phyloP scores from a whole-genome alignment of 2,113 vertebrate species.

The Tiliqua scincoides region DNA sequence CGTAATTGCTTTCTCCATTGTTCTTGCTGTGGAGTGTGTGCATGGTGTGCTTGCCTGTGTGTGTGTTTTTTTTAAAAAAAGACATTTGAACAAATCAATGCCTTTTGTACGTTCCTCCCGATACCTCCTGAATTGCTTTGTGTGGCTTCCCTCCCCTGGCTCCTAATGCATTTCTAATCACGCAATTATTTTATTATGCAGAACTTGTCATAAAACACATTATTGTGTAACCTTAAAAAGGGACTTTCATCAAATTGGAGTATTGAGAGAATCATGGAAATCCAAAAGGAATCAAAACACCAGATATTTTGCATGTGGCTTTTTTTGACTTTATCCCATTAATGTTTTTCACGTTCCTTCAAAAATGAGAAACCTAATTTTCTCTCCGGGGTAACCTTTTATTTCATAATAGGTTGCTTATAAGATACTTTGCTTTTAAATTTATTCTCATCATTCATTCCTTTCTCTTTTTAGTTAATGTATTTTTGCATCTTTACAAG shows the following conservation, averaged over 20 bases:
- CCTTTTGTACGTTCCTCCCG: conserved; percentile 34
- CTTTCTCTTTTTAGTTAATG: conserved; percentile 35
- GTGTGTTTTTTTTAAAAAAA: conserved; percentile 49
- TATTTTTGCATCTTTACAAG: conserved; percentile 30
- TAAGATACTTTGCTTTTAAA: conserved; percentile 49
- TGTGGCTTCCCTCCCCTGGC: conserved; percentile 57
- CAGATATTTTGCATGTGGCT: conserved; percentile 49
- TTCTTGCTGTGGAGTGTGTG: neutral
- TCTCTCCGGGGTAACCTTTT: conserved; percentile 56
- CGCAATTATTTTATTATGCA: conserved; percentile 66
- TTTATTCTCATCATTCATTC: conserved; percentile 29
- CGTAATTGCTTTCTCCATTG: conserved; percentile 33
- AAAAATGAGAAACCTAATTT: conserved; percentile 64
- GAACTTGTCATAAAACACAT: conserved; percentile 51
- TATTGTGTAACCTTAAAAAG: conserved; percentile 64
- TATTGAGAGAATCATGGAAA: conserved; percentile 59
- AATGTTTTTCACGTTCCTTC: conserved; percentile 56
- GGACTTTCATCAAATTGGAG: conserved; percentile 61
- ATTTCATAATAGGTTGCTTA: conserved; percentile 58
- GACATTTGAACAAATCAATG: conserved; percentile 50
- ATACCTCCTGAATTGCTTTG: conserved; percentile 50
- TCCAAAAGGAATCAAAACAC: conserved; percentile 67
- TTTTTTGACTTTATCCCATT: conserved; percentile 47
- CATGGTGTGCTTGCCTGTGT: neutral
- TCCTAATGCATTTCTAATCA: conserved; percentile 72